Percentiles rank a stretch among this genome's conserved stretches.
phyloP scores from a whole-genome alignment of 1,140 invertebrate genomes.

The Stegodyphus dumicola region DNA sequence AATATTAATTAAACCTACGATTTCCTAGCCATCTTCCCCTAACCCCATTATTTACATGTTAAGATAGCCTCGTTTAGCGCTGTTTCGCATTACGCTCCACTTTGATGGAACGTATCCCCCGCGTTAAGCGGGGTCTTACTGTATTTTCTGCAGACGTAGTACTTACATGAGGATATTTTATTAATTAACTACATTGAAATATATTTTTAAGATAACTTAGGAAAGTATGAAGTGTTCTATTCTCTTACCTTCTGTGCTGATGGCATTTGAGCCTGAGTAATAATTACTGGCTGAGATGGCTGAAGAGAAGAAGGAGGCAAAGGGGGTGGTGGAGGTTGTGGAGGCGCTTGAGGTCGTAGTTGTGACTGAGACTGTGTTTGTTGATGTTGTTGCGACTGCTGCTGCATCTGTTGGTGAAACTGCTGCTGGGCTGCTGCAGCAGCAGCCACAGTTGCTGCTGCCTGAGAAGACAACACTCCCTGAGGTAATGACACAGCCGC shows the following conservation, averaged over 20 bases:
- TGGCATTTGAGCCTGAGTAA: constrained; percentile 52
- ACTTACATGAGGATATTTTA: no score
- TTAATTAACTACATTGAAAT: no score
- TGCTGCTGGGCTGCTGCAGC: constrained; percentile 78
- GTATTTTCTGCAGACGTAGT: no score
- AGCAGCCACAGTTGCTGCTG: constrained; percentile 76
- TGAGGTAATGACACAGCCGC: constrained; percentile 61
- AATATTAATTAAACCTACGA: no score
- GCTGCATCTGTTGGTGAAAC: constrained; percentile 67
- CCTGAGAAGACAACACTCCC: constrained; percentile 77
- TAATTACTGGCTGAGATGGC: constrained; percentile 41
- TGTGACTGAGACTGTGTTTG: constrained; percentile 67
- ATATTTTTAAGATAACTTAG: no score
- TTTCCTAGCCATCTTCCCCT: no score
- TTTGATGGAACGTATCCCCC: no score
- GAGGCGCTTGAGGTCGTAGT: constrained; percentile 53
- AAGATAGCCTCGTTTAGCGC: no score
- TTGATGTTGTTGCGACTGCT: constrained; percentile 68
- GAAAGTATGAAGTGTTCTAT: no score
- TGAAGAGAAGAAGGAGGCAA: constrained; percentile 42
- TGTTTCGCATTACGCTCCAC: no score
- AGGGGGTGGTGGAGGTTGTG: constrained; percentile 25
- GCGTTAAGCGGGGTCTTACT: no score
- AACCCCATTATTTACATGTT: no score
- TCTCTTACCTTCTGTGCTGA: constrained; percentile 24